Conservation (phyloP, 2,797 vertebrate species). For the Myotis findleyi region DNA sequence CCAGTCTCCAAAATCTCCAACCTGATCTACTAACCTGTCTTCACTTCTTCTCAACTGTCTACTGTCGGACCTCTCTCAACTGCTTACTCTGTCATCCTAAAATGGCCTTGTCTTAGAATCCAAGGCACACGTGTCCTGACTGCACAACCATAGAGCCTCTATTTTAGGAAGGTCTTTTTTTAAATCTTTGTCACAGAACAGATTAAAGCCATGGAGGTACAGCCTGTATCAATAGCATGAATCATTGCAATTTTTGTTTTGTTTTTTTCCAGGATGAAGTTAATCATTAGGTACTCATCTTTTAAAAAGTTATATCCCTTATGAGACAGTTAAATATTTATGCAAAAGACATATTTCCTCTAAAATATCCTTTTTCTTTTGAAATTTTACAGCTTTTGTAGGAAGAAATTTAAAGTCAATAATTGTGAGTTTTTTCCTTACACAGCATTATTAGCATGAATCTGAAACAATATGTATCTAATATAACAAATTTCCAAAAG, state of each 20-base stretch:
- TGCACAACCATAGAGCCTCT: not conserved
- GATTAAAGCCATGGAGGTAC: not conserved
- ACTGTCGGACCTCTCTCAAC: not conserved
- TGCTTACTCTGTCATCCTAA: not conserved
- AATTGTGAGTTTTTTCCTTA: not conserved
- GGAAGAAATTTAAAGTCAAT: constrained; percentile 30
- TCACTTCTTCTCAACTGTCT: not conserved
- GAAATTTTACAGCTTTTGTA: constrained; percentile 1
- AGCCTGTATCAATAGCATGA: not conserved
- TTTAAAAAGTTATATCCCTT: constrained; percentile 39
- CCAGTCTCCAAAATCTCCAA: not conserved
- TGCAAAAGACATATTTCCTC: not conserved
- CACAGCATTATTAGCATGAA: not conserved
- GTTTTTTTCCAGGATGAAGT: constrained; percentile 31
- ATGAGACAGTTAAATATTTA: constrained; percentile 3
- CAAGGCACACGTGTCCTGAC: not conserved
- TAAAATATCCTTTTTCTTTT: constrained; percentile 16
- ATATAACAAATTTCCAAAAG: constrained; percentile 11
- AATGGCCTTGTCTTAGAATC: not conserved
- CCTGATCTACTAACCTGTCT: not conserved
- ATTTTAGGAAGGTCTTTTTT: not conserved
- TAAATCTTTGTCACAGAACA: not conserved
- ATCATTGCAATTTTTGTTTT: constrained; percentile 2
- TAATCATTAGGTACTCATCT: constrained; percentile 7
- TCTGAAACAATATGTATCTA: constrained; percentile 6